Evolutionary conservation across 2,888 invertebrate species (phyloP), one percentile per base, ranked within the genome.

Genomic region (Philopedon plagiatum): DNA sequence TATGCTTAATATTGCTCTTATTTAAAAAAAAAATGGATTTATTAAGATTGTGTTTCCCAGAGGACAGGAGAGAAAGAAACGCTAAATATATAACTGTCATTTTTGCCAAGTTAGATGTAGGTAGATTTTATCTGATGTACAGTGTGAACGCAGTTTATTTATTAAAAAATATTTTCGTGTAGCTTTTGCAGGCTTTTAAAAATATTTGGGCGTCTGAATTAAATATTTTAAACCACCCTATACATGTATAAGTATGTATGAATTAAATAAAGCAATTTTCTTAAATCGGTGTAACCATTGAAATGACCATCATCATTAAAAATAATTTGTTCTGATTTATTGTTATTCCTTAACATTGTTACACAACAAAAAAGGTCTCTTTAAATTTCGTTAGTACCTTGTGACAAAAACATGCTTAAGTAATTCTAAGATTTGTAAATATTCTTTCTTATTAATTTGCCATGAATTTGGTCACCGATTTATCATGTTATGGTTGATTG

Each of bases 341-440:
- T 23, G 3, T 46, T 23, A 8, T 34, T 34, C 7, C 9, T 21
- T n/a, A 46, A 1, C 0, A 11, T 46, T 23, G 2, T 23, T 46
- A 5, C 46, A 23, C n/a, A 21, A 21, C 5, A 44, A 46, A 46
- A 46, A 46, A 23, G n/a, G 21, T 44, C 0, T 15, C 9, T 18
- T 5, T 41, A 44, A 44, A 44, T 44, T 44, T 44, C 44, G 21
- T 21, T 44, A 44, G 21, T n/a, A 9, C 4, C 8, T 46, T 23
- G 46, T 5, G 23, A 46, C 21, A 46, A 46, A 46, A 46, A 46
- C 44, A 19, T 11, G 46, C n/a, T 46, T 46, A 15, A 23, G 46
- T 5, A 46, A 46, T 15, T 19, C 2, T 21, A 21, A 46, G 15
- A 23, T 46, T 46, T 46, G 46, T n/a, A 46, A 46, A 46, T 9